Evolutionary conservation across 2,797 vertebrate genomes (phyloP).

Genomic region (Chelmon rostratus): DNA sequence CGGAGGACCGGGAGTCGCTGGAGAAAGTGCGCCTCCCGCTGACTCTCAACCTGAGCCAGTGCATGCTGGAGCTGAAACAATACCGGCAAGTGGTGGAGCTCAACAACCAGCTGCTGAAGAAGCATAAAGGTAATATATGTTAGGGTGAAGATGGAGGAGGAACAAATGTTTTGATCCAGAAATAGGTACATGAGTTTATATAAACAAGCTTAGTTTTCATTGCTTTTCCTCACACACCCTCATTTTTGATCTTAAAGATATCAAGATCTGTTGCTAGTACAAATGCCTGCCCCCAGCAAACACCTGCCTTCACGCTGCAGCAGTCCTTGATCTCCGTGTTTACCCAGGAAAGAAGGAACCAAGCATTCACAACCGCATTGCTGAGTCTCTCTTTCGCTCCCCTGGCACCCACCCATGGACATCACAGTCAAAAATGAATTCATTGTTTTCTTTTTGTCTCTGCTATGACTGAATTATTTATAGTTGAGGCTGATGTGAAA

Average conservation of each 20-base stretch:
- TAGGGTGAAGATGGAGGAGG: slow-evolving; percentile 1
- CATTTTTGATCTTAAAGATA: slow-evolving; percentile 38
- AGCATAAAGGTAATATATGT: slow-evolving; percentile 79
- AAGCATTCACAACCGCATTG: slow-evolving; percentile 59
- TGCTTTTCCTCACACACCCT: not conserved
- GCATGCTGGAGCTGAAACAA: slow-evolving; percentile 82
- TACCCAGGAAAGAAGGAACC: slow-evolving; percentile 61
- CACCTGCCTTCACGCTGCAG: slow-evolving; percentile 38
- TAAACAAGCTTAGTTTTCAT: not conserved
- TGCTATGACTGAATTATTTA: slow-evolving; percentile 80
- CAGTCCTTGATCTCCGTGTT: slow-evolving; percentile 65
- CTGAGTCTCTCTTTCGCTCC: slow-evolving; percentile 58
- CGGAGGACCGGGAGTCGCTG: slow-evolving; percentile 86
- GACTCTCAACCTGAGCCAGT: slow-evolving; percentile 87
- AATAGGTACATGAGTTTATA: slow-evolving; percentile 25
- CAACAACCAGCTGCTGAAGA: slow-evolving; percentile 82
- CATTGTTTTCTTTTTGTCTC: slow-evolving; percentile 71
- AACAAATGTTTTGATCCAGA: slow-evolving; percentile 21
- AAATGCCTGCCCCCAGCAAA: slow-evolving; percentile 57
- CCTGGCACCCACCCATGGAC: slow-evolving; percentile 58
- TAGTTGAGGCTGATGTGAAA: slow-evolving; percentile 65
- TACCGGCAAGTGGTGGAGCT: slow-evolving; percentile 82
- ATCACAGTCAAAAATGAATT: slow-evolving; percentile 70
- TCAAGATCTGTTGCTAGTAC: slow-evolving; percentile 30
- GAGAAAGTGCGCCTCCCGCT: slow-evolving; percentile 86